Evolutionary conservation across 2,797 vertebrate genomes (phyloP), one percentile per base, ranked within the genome.

Genomic region (Pagetopsis macropterus): DNA sequence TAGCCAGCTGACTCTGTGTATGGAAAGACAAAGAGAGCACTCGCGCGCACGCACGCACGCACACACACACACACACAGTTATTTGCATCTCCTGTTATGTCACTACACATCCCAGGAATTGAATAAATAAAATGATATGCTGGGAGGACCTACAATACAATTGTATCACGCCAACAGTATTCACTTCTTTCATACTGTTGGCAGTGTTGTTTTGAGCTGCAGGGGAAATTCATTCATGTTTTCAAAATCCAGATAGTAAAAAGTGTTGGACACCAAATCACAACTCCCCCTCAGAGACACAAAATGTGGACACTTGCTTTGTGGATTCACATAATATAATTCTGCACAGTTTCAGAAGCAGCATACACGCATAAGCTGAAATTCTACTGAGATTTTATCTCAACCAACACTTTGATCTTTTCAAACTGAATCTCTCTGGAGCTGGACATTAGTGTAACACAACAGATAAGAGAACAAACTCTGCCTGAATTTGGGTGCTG

Each of bases 321-420:
- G 83, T 78, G 73, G 81, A 82, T 78, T 81, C 72, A 48, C 60
- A 78, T 77, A 83, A 83, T 70, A 44, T 21, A 74, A 71, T 79
- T 79, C 59, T 56, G 56, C 69, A 72, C 60, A 69, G 71, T 70
- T 79, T 37, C 54, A 67, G 70, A 61, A 51, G 72, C 59, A 55
- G 66, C 31, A 31, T 48, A 9, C 60, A 31, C 5, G 14, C 31
- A 63, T 31, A 61, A 41, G 40, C 61, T 69, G 57, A 55, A 48
- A 75, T n/a, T 67, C 73, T 50, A 52, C 15, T 11, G 50, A 72
- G 76, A 85, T 86, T 63, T 58, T 43, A 78, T 84, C 81, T 64
- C 43, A 56, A 74, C 54, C 54, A 69, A 51, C 44, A 33, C 68
- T 80, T 76, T 84, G 15, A 81, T 84, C 49, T 78, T 40, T 45